A percentile compares a stretch with the other conserved stretches of the same genome.
These are phyloP conservation scores for Linyphia triangularis DNA, from an alignment of 2,888 invertebrate genomes.

Conservation along the genomic window DNA sequence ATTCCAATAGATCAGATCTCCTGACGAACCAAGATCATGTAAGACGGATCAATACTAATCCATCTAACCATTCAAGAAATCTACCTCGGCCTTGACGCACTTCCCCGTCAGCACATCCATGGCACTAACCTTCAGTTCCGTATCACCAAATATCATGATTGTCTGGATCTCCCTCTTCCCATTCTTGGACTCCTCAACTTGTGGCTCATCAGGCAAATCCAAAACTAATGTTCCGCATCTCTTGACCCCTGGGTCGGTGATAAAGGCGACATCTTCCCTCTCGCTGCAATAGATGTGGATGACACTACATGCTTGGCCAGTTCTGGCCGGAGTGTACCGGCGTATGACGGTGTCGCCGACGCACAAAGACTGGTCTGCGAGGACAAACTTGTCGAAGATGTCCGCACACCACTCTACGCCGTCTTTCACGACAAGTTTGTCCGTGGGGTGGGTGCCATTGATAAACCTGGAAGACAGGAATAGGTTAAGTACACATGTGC, in stretches of 20 bases:
- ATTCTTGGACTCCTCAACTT: not conserved
- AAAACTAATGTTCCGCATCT: constrained; percentile 82
- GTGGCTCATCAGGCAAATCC: constrained; percentile 78
- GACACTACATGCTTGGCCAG: constrained; percentile 81
- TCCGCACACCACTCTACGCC: constrained; percentile 83
- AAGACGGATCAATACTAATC: too few species aligned
- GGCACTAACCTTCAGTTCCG: constrained; percentile 82
- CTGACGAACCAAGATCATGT: too few species aligned
- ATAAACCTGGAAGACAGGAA: constrained; percentile 79
- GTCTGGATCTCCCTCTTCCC: constrained; percentile 81
- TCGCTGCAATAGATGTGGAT: constrained; percentile 82
- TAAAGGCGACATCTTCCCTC: constrained; percentile 80
- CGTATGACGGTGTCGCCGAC: constrained; percentile 82
- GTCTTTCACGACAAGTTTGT: constrained; percentile 81
- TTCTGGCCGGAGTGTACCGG: constrained; percentile 82
- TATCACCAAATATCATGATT: constrained; percentile 82
- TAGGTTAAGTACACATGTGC: too few species aligned
- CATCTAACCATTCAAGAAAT: constrained; percentile 79
- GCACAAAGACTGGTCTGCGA: constrained; percentile 81
- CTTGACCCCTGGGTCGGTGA: constrained; percentile 82
- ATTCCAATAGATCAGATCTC: too few species aligned
- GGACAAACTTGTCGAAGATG: constrained; percentile 82
- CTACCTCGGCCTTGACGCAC: constrained; percentile 81
- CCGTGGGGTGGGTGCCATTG: constrained; percentile 81
- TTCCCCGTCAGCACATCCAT: constrained; percentile 81